Evolutionary conservation across 2,797 vertebrate species (phyloP), one percentile per base, ranked within the genome.

Genomic region (Gambelia wislizenii): DNA sequence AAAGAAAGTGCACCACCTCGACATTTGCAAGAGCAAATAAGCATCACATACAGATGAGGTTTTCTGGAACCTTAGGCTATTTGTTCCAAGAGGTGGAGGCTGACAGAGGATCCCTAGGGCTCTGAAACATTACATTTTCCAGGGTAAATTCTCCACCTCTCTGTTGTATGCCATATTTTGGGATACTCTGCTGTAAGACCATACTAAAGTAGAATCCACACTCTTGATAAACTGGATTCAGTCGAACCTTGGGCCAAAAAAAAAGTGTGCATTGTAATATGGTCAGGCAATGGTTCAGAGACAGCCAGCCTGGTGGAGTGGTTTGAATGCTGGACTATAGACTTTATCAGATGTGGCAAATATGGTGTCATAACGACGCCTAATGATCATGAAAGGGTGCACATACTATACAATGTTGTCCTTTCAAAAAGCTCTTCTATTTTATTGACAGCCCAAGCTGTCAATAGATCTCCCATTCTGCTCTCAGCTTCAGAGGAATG

Each of bases 1-100:
- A 86, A 83, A 81, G 33, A 89, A 56, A 25, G 0, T 91, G 86
- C 88, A 87, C 74, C 74, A 18, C 87, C 81, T 0, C 79, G 18
- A 33, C 49, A 5, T 91, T 13, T 0, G 0, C 85, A 85, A 39
- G 52, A 67, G 6, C 64, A 39, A 76, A 52, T 0, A 14, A 89
- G 91, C 36, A 61, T 1, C 87, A 90, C 78, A 49, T 47, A 82
- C 5, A 25, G 52, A 0, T 1, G 14, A 80, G 89, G 1, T 0
- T 39, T 7, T 25, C 52, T 90, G 36, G 0, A 10, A 49, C 12
- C 0, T 20, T 33, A 85, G 81, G 16, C 49, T 22, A 16, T 49
- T 3, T 85, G 44, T 77, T 84, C 42, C 0, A 49, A 0, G 36
- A 36, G 39, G 39, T 0, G 3, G 67, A 2, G 87, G 88, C 25